Percentiles rank a stretch among this genome's conserved stretches.
Conservation (phyloP, 2,797 vertebrate species). For the Ambastaia sidthimunki region DNA sequence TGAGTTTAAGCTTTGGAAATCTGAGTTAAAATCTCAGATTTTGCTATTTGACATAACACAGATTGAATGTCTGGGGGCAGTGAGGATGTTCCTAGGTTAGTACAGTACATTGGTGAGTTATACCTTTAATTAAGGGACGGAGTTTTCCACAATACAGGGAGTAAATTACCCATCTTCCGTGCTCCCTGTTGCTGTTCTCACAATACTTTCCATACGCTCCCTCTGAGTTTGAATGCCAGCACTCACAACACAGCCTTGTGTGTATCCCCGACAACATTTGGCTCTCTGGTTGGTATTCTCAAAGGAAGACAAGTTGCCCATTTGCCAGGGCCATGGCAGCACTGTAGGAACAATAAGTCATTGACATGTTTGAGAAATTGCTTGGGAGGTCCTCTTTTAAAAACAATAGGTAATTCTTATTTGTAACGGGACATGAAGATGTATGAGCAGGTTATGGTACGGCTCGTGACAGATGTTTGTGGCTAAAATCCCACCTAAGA, state of each 20-base stretch:
- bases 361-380: slow-evolving; percentile 39
- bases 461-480: background rate
- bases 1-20: too few relatives aligned
- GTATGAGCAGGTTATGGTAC: background rate
- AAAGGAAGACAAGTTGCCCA: slow-evolving; percentile 43
- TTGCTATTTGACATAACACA: background rate
- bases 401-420: slow-evolving; percentile 28
- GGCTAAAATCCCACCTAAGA: too few relatives aligned
- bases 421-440: slow-evolving; percentile 5
- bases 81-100: background rate
- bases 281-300: slow-evolving; percentile 43
- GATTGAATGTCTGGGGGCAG: background rate
- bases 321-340: slow-evolving; percentile 29
- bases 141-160: slow-evolving; percentile 47
- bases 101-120: slow-evolving; percentile 17
- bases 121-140: slow-evolving; percentile 45
- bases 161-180: slow-evolving; percentile 50
- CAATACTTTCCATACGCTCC: slow-evolving; percentile 47
- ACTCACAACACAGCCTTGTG: slow-evolving; percentile 39
- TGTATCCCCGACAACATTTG: slow-evolving; percentile 57
- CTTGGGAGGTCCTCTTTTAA: slow-evolving; percentile 42
- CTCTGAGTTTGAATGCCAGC: slow-evolving; percentile 50
- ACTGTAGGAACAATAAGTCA: slow-evolving; percentile 43
- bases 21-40: background rate
- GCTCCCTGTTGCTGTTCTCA: slow-evolving; percentile 43